Conservation (phyloP, 1,140 invertebrate species). For the Brachionus paranguensis region DNA sequence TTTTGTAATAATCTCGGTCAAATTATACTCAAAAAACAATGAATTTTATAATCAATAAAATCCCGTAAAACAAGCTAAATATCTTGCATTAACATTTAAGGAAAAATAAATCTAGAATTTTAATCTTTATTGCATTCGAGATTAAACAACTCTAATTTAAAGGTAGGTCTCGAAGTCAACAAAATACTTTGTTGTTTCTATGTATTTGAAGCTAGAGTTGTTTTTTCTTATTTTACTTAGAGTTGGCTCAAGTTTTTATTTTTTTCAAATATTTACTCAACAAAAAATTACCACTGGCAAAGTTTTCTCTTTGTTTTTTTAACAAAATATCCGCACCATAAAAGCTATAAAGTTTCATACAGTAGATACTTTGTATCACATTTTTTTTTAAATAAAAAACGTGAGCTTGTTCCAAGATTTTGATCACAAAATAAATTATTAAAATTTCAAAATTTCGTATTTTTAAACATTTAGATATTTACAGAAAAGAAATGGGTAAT, state of each 20-base stretch:
- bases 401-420: background rate
- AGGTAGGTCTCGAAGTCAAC: background rate
- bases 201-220: background rate
- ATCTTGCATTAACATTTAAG: background rate
- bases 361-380: background rate
- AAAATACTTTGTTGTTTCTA: background rate
- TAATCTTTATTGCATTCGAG: background rate
- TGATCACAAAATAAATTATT: background rate
- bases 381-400: background rate
- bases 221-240: background rate
- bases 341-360: background rate
- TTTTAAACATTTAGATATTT: background rate
- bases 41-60: background rate
- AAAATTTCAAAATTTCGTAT: background rate
- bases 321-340: background rate
- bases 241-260: background rate
- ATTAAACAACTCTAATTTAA: background rate
- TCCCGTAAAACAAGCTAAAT: background rate
- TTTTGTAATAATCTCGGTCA: background rate
- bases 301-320: background rate
- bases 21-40: background rate
- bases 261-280: background rate
- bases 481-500: constrained; percentile 14
- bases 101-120: background rate
- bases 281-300: background rate